Conservation (phyloP, 2,113 vertebrate species). For the Sminthopsis crassicaudata region DNA sequence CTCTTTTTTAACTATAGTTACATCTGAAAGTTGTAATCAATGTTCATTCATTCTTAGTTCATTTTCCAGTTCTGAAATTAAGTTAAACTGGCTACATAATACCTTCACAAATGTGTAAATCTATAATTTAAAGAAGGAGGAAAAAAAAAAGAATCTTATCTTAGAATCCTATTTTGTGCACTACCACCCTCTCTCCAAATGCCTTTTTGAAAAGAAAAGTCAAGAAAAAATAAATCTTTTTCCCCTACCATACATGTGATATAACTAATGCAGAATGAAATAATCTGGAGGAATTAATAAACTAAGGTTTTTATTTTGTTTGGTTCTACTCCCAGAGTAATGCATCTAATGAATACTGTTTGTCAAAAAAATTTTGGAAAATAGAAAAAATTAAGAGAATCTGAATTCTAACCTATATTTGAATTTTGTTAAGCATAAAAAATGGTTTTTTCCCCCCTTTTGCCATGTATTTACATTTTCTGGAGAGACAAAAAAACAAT, state of each 20-base stretch:
- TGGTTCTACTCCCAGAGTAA: neutral
- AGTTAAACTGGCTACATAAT: conserved; percentile 33
- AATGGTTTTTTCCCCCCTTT: neutral
- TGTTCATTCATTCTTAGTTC: conserved; percentile 15
- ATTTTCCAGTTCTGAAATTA: conserved; percentile 1
- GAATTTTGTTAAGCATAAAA: neutral
- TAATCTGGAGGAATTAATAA: conserved; percentile 14
- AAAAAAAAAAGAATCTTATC: neutral
- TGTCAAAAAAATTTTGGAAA: neutral
- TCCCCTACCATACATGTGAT: neutral
- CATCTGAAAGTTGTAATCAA: neutral
- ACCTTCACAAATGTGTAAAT: conserved; percentile 5
- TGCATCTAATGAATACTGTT: neutral
- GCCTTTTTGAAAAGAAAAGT: conserved; percentile 7
- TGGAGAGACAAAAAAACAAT: neutral
- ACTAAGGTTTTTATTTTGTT: neutral
- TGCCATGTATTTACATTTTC: neutral
- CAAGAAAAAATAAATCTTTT: neutral
- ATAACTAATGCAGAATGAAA: neutral
- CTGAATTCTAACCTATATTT: neutral
- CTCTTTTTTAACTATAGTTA: conserved; percentile 24
- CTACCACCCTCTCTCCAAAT: too few relatives aligned
- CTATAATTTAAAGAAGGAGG: neutral
- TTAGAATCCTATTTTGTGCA: neutral
- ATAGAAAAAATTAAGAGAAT: neutral